Base-by-base conservation (phyloP, 2,113 vertebrate genomes). In the Eolophus roseicapilla region DNA sequence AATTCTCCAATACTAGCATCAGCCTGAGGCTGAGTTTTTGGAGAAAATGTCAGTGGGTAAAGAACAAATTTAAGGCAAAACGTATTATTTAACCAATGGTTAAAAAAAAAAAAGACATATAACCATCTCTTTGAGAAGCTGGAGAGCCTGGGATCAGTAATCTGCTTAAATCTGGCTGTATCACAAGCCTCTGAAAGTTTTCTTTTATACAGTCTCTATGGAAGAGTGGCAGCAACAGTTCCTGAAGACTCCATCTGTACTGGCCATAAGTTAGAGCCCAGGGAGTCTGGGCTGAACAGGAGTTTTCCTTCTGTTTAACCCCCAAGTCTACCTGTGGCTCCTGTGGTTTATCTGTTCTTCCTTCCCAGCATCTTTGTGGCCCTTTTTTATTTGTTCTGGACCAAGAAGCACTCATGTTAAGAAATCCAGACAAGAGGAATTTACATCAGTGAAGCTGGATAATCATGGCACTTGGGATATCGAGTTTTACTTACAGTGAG, bases 181-280 rank as follows among this genome's bases (percentile, higher is more conserved):
- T 35, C 65, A 79, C 37, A 69, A 53, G 16, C 12, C 8, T 92
- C 82, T 85, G 57, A 50, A 75, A 79, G 79, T 63, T 62, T 62
- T 6, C 18, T 70, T 14, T n/a, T 78, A 0, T 6, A 31, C 12
- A 13, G 9, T 28, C 9, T 64, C 31, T 43, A 1, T 18, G 11
- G 29, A 44, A 65, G 13, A 52, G 80, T 50, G 86, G 41, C 73
- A 93, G 35, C 41, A 81, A n/a, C 6, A 33, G 16, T 57, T 41
- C 14, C 47, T 79, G 73, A 65, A 64, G 83, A 62, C 25, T 77
- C 53, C 7, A 8, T 68, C 80, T 82, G 44, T 33, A 17, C 49
- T 62, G 37, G 21, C 68, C 52, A 28, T 35, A 21, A 1, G 2
- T 21, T 46, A 3, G 3, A 64, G 17, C 25, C 49, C 15, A 39